Percentiles rank a stretch among this genome's conserved stretches.
Evolutionary conservation across 2,888 invertebrate species (phyloP).

Genomic region (Galeruca laticollis): DNA sequence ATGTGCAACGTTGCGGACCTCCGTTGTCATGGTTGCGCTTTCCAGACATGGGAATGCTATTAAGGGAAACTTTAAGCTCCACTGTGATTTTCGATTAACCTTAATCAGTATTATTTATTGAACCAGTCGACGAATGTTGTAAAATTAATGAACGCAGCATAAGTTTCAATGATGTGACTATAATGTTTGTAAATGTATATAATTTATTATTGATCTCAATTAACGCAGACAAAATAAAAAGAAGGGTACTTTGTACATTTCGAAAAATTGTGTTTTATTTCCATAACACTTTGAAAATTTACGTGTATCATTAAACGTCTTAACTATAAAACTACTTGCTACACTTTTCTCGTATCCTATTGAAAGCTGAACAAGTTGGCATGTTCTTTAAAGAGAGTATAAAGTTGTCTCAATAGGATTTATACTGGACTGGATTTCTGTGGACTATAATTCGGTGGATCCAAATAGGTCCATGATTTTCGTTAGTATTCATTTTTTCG

Average conservation of each 20-base stretch:
- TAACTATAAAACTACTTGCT: too few species aligned
- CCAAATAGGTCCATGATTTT: too few species aligned
- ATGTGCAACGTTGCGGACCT: constrained; percentile 62
- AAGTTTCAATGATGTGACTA: constrained; percentile 40
- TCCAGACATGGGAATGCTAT: constrained; percentile 57
- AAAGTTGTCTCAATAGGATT: too few species aligned
- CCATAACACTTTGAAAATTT: background rate
- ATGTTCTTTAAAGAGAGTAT: too few species aligned
- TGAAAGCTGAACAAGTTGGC: too few species aligned
- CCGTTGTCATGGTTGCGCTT: constrained; percentile 63
- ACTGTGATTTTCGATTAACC: constrained; percentile 47
- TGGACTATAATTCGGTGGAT: too few species aligned
- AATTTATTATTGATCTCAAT: constrained; percentile 41
- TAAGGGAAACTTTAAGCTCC: constrained; percentile 31
- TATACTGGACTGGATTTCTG: too few species aligned
- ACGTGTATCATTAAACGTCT: too few species aligned
- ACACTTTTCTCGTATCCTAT: too few species aligned
- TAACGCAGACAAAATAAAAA: constrained; percentile 40
- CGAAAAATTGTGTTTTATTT: constrained; percentile 27
- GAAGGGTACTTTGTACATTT: constrained; percentile 46
- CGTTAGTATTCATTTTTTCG: too few species aligned
- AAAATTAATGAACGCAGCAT: constrained; percentile 28
- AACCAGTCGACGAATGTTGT: constrained; percentile 4
- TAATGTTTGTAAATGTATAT: constrained; percentile 39
- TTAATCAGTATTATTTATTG: constrained; percentile 52